These are phyloP conservation scores for Propithecus deckenii DNA, from an alignment of 2,797 vertebrate species.

Conservation along the genomic window DNA sequence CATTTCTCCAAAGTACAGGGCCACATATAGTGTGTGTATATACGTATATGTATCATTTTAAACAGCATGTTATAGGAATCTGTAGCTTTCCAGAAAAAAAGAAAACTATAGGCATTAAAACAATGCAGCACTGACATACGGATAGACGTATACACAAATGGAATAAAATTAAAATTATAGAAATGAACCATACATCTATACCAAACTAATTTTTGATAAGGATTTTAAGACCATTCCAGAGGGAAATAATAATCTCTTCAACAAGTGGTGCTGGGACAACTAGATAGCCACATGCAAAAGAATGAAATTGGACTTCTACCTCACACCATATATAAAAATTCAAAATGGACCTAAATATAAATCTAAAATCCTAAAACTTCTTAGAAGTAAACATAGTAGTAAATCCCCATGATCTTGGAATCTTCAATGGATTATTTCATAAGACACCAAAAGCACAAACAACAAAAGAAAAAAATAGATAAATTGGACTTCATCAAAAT, in stretches of 20 bases:
- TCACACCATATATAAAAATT: not conserved
- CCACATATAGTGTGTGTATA: not conserved
- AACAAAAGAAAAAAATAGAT: not conserved
- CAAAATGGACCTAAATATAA: not conserved
- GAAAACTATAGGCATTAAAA: not conserved
- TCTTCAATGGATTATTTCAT: not conserved
- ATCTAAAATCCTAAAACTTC: not conserved
- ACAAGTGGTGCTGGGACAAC: not conserved
- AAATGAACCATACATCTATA: not conserved
- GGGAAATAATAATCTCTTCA: not conserved
- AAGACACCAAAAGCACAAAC: not conserved
- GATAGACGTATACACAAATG: not conserved
- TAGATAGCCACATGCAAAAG: not conserved
- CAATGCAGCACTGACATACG: not conserved
- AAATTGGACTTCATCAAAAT: not conserved
- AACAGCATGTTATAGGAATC: not conserved
- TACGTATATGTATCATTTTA: not conserved
- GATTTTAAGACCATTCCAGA: not conserved
- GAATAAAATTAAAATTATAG: not conserved
- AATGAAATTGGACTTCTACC: not conserved
- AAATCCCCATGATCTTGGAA: not conserved
- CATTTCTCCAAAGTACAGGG: not conserved
- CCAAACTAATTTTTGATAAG: not conserved
- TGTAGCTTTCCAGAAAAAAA: not conserved
- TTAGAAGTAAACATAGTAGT: not conserved